Evolutionary conservation across 1,140 invertebrate species (phyloP), one percentile per base, ranked within the genome.

Genomic region (Dinoponera quadriceps): DNA sequence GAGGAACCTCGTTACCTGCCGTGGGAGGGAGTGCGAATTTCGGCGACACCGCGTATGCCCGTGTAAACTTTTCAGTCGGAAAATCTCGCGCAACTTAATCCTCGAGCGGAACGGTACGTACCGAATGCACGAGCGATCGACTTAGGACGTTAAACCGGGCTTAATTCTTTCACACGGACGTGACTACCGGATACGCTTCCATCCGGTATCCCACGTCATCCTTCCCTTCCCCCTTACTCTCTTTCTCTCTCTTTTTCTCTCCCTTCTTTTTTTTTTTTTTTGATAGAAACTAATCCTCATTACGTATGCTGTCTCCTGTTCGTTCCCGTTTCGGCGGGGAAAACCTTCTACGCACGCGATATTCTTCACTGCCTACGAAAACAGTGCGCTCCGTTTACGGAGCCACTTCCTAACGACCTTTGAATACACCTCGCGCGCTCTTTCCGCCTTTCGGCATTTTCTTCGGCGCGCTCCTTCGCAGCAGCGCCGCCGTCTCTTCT

Each of bases 371-470:
- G 51, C 25, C 51, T 80, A 57, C 38, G 75, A 80, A 80, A 80
- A 80, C 75, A 80, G 22, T 7, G 38, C 29, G 74, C 62, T 38
- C 49, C 74, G 59, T 48, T 75, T 75, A 51, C 73, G 29, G 63
- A 80, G 65, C 65, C 65, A 69, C 75, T 80, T 80, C 65, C 75
- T 80, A 80, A 80, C 75, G 65, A 80, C 33, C 65, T 80, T 80
- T 80, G 75, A 69, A 80, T 80, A 80, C 65, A 71, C 65, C 75
- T 71, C 48, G 65, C 48, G 65, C 65, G 75, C 65, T 80, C 75
- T 80, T 78, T 78, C 63, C n/a, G 49, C 63, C 33, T 78, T 57
- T 80, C 65, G 59, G 75, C 51, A 71, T 80, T 80, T 80, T 80
- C 75, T 80, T 57, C 38, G 38, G 22, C 65, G 2, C 20, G 13